Conservation (phyloP, 2,797 vertebrate species). For the Martes flavigula region DNA sequence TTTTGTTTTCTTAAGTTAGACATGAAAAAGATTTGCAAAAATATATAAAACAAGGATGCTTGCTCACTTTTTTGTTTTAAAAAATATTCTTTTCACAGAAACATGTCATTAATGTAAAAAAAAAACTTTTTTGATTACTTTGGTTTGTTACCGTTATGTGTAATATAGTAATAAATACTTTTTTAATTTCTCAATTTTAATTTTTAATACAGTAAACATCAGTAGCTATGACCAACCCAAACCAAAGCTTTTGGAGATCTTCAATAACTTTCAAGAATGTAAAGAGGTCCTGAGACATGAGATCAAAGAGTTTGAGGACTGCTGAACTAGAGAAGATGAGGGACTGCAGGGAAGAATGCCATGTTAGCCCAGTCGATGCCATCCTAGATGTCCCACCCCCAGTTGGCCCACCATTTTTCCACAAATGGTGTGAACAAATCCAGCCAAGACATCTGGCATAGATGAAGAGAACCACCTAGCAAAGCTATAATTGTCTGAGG, state of each 20-base stretch:
- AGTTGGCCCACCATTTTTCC: neutral
- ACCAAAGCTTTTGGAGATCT: neutral
- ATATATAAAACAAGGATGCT: neutral
- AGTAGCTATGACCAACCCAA: neutral
- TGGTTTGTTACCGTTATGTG: neutral
- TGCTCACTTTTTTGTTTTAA: neutral
- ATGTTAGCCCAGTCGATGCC: rapidly evolving
- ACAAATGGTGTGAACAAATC: neutral
- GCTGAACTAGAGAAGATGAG: neutral
- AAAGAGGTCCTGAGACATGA: neutral
- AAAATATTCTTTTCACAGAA: conserved; percentile 34
- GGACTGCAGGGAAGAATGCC: neutral
- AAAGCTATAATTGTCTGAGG: neutral
- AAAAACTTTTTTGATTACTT: neutral
- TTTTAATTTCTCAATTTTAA: neutral
- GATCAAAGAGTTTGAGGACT: neutral
- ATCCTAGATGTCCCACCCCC: neutral
- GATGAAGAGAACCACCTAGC: neutral
- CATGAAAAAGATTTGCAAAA: neutral
- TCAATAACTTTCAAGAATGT: neutral
- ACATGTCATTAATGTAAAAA: neutral
- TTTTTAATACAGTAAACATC: neutral
- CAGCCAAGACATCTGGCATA: neutral
- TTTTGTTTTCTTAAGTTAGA: neutral
- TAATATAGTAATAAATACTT: neutral